Conservation (phyloP, 2,888 invertebrate species). For the Ariolimax columbianus region DNA sequence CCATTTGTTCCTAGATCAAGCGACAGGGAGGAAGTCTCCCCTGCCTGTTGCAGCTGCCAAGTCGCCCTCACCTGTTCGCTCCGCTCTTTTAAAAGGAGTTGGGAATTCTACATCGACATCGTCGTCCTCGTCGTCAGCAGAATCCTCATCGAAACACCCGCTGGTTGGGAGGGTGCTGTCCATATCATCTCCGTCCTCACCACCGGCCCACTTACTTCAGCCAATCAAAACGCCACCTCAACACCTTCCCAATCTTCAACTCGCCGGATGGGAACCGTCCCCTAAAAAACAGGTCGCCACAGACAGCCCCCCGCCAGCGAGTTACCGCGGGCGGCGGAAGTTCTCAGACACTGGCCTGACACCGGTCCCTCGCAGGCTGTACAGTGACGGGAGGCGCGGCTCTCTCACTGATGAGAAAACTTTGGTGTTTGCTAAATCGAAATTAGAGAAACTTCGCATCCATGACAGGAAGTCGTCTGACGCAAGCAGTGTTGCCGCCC, state of each 20-base stretch:
- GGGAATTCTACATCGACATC: conserved; percentile 38
- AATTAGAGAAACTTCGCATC: conserved; percentile 41
- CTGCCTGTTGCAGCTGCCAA: conserved; percentile 24
- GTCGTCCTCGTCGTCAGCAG: conserved; percentile 26
- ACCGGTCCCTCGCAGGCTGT: conserved; percentile 37
- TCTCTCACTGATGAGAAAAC: conserved; percentile 45
- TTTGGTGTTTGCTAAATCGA: conserved; percentile 47
- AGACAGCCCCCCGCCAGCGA: conserved; percentile 14
- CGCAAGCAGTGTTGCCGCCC: conserved; percentile 45
- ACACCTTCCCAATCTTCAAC: neutral
- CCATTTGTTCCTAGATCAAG: conserved; percentile 43
- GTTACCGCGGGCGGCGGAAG: conserved; percentile 44
- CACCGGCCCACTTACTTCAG: conserved; percentile 21
- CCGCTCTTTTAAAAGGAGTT: conserved; percentile 17
- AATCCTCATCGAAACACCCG: conserved; percentile 8
- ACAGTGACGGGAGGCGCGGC: conserved; percentile 41
- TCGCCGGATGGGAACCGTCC: neutral
- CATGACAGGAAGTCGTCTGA: conserved; percentile 46
- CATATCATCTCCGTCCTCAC: conserved; percentile 18
- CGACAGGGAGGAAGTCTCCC: conserved; percentile 43
- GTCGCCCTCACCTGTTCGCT: conserved; percentile 44
- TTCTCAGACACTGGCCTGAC: conserved; percentile 50
- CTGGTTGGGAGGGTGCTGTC: conserved; percentile 6
- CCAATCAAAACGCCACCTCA: conserved; percentile 10
- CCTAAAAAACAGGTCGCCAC: neutral